Percentiles rank a stretch among this genome's conserved stretches.
phyloP scores from a whole-genome alignment of 2,797 vertebrate genomes.

The Avahi laniger region DNA sequence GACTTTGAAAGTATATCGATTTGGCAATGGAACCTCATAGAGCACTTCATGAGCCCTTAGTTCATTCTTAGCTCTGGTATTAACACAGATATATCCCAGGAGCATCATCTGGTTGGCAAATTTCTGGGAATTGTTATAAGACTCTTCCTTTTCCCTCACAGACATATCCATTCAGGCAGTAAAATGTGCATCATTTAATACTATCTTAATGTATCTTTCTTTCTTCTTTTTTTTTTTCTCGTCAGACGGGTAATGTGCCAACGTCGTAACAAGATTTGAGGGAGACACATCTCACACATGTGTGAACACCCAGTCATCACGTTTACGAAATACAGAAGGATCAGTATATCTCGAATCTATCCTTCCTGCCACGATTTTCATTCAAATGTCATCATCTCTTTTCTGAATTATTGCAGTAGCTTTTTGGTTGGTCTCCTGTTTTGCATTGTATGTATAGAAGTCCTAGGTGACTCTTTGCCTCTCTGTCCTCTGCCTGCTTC shows the following conservation, averaged over 20 bases:
- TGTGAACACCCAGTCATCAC: too few species aligned
- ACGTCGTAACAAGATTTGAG: too few species aligned
- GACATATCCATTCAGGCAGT: neutral
- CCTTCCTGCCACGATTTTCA: too few species aligned
- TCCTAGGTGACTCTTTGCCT: neutral
- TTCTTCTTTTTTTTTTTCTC: too few species aligned
- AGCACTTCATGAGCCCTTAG: neutral
- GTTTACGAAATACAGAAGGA: too few species aligned
- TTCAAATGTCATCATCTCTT: neutral
- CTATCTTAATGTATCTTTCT: neutral
- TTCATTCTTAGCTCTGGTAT: conserved; percentile 26
- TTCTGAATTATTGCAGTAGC: neutral
- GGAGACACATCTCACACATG: too few species aligned
- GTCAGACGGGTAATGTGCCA: too few species aligned
- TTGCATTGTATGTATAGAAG: neutral
- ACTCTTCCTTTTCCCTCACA: conserved; percentile 5
- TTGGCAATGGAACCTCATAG: neutral
- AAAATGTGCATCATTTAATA: conserved; percentile 44
- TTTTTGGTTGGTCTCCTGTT: conserved; percentile 26
- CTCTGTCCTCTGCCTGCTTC: neutral
- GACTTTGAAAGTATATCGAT: neutral
- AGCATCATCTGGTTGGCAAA: neutral
- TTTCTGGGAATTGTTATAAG: neutral
- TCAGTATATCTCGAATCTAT: too few species aligned
- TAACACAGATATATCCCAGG: neutral